Percentiles rank a stretch among this genome's conserved stretches.
These are phyloP conservation scores for Campoletis raptor DNA, from an alignment of 2,888 invertebrate species.

Conservation along the genomic window DNA sequence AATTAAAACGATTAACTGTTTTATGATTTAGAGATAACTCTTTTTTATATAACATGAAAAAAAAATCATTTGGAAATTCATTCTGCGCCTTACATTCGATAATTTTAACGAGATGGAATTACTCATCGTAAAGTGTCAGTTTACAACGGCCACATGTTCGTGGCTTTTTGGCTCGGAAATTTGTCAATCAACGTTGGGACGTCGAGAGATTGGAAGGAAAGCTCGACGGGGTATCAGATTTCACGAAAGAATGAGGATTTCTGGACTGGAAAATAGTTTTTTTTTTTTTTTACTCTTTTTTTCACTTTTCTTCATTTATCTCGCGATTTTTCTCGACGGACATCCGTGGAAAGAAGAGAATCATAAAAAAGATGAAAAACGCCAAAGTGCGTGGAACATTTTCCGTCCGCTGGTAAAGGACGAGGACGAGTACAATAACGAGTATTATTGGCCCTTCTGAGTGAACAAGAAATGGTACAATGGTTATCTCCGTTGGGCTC, in stretches of 20 bases:
- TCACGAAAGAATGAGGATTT: conserved; percentile 41
- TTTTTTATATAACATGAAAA: background rate
- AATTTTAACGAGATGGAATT: conserved; percentile 2
- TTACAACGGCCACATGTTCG: background rate
- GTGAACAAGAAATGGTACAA: conserved; percentile 71
- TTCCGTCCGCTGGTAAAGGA: conserved; percentile 70
- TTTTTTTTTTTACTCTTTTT: conserved; percentile 21
- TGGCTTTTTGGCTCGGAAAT: conserved; percentile 20
- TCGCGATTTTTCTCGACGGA: conserved; percentile 9
- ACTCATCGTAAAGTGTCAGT: background rate
- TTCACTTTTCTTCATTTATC: conserved; percentile 16
- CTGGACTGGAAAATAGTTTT: background rate
- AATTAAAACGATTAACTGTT: background rate
- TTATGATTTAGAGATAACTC: background rate
- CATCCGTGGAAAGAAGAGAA: conserved; percentile 68
- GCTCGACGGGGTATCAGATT: conserved; percentile 25
- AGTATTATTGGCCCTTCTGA: conserved; percentile 44
- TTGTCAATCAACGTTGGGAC: conserved; percentile 21
- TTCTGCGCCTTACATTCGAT: background rate
- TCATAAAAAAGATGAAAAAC: conserved; percentile 66
- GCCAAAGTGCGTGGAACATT: conserved; percentile 78
- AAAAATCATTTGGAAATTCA: background rate
- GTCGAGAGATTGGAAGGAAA: conserved; percentile 16
- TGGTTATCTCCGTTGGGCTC: conserved; percentile 73
- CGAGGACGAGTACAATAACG: conserved; percentile 70